Evolutionary conservation across 2,888 invertebrate genomes (phyloP).

Genomic region (Tanypteryx hageni): DNA sequence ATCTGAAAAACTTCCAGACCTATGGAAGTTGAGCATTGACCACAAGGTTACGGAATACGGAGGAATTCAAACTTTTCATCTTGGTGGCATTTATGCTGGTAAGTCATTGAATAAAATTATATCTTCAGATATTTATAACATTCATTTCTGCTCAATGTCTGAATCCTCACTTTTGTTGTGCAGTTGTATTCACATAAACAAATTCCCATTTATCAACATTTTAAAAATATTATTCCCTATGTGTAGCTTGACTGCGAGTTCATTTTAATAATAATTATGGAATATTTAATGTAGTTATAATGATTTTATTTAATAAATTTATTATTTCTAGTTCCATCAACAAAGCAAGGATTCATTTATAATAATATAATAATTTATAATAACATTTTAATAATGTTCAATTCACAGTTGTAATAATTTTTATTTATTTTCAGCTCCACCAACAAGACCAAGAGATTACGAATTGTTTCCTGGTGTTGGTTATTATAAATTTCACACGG

Average conservation of each 20-base stretch:
- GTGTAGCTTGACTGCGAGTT: too few species aligned
- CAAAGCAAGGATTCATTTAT: not conserved
- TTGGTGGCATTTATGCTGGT: not conserved
- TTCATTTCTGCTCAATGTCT: not conserved
- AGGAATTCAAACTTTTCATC: conserved; percentile 1
- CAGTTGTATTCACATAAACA: not conserved
- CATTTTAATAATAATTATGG: too few species aligned
- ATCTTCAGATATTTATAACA: not conserved
- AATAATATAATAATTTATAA: too few species aligned
- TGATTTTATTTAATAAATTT: not conserved
- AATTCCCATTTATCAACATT: too few species aligned
- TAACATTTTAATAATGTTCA: too few species aligned
- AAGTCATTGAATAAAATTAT: not conserved
- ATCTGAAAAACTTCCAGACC: not conserved
- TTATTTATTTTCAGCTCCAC: not conserved
- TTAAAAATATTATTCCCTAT: too few species aligned
- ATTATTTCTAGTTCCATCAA: not conserved
- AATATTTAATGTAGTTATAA: too few species aligned
- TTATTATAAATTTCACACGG: conserved; percentile 37
- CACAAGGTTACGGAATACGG: not conserved
- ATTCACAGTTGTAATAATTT: not conserved
- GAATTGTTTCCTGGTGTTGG: conserved; percentile 41
- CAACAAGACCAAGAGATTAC: conserved; percentile 5
- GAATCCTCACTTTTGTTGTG: not conserved
- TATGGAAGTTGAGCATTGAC: not conserved